Evolutionary conservation across 2,888 invertebrate species (phyloP), one percentile per base, ranked within the genome.

Genomic region (Hydroisotoma schaefferi): DNA sequence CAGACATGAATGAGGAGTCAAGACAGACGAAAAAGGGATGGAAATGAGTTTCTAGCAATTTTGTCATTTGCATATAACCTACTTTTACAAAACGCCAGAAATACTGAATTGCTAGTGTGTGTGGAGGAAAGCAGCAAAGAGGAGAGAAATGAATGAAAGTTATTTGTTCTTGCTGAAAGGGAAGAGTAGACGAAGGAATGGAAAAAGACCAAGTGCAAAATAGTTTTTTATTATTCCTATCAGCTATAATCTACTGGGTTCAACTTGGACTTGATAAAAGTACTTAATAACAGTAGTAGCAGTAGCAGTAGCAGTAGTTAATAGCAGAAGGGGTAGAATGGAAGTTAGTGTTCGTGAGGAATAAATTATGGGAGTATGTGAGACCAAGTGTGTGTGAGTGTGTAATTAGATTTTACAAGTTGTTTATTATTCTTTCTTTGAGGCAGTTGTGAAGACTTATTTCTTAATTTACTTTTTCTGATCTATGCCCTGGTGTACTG

Each of bases 221-320:
- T 49, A 28, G 49, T 49, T 49, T n/a, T n/a, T 49, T 49, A 49
- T 49, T 49, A 49, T 49, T 49, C 49, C 49, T 28, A 4, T 22
- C 28, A 28, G 28, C 49, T 29, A n/a, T n/a, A 49, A 49, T 49
- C 49, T 49, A 25, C 28, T 28, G 49, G 18, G 28, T 49, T n/a
- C n/a, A n/a, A n/a, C n/a, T n/a, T n/a, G n/a, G n/a, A n/a, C n/a
- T n/a, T n/a, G n/a, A n/a, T n/a, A n/a, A n/a, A n/a, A n/a, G n/a
- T n/a, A n/a, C n/a, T n/a, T n/a, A n/a, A n/a, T n/a, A n/a, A n/a
- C n/a, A n/a, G n/a, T n/a, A n/a, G n/a, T n/a, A n/a, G n/a, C n/a
- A n/a, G n/a, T n/a, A n/a, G n/a, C n/a, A n/a, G n/a, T n/a, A n/a
- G n/a, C n/a, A n/a, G n/a, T n/a, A n/a, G n/a, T n/a, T n/a, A n/a